phyloP scores from a whole-genome alignment of 2,113 vertebrate genomes.

The Brachyistius frenatus region DNA sequence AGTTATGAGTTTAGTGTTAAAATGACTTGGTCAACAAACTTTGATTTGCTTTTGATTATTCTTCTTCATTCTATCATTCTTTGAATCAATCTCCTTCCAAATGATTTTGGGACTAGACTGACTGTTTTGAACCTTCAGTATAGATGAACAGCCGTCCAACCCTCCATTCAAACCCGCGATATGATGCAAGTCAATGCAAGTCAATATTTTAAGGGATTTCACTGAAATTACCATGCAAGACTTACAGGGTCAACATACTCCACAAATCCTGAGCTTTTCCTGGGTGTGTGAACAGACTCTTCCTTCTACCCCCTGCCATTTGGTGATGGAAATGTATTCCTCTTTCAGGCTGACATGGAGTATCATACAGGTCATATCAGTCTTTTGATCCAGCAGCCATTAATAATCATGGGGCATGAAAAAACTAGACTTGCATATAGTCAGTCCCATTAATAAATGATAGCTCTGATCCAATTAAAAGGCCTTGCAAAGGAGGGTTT shows the following conservation, averaged over 20 bases:
- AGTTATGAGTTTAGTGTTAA: background rate
- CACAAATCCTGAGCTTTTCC: slow-evolving; percentile 47
- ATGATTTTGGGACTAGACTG: slow-evolving; percentile 29
- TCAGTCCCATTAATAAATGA: slow-evolving; percentile 83
- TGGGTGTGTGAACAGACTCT: slow-evolving; percentile 46
- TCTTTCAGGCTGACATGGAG: slow-evolving; percentile 63
- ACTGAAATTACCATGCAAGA: slow-evolving; percentile 73
- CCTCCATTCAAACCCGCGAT: slow-evolving; percentile 56
- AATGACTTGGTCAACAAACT: background rate
- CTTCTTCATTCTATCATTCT: background rate
- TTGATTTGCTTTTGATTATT: background rate
- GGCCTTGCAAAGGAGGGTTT: slow-evolving; percentile 72
- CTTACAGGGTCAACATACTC: slow-evolving; percentile 73
- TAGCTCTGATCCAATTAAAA: slow-evolving; percentile 83
- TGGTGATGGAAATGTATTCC: slow-evolving; percentile 75
- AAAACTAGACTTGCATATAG: slow-evolving; percentile 77
- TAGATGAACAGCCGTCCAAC: slow-evolving; percentile 60
- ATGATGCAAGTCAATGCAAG: slow-evolving; percentile 81
- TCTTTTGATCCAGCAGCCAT: slow-evolving; percentile 80
- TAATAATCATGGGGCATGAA: slow-evolving; percentile 78
- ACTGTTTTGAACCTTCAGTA: slow-evolving; percentile 54
- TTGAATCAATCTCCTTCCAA: slow-evolving; percentile 48
- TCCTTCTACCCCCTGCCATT: slow-evolving; percentile 46
- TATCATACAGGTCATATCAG: slow-evolving; percentile 74
- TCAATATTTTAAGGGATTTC: slow-evolving; percentile 79